phyloP scores from a whole-genome alignment of 2,888 invertebrate genomes.

The Julus scanicus region DNA sequence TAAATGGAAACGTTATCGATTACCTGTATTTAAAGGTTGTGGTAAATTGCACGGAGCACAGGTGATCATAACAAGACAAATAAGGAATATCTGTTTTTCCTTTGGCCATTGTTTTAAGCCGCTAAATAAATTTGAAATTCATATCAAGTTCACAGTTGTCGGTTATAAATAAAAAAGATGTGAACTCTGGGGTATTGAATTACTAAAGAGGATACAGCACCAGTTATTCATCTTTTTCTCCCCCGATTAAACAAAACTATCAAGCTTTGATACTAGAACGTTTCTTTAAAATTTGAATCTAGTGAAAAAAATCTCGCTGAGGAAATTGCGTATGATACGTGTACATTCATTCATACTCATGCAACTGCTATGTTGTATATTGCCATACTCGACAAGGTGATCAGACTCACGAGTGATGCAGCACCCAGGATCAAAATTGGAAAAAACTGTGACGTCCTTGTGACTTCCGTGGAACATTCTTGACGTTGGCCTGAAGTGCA shows the following conservation, averaged over 20 bases:
- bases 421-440: constrained; percentile 11
- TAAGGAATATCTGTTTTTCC: neutral
- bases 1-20: neutral
- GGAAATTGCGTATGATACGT: constrained; percentile 18
- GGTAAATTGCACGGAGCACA: neutral
- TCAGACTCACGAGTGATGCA: neutral
- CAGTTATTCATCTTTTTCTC: neutral
- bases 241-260: neutral
- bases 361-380: neutral
- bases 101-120: neutral
- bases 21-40: neutral
- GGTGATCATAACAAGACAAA: neutral
- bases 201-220: neutral
- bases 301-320: neutral
- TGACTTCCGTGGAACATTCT: neutral
- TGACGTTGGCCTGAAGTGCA: neutral
- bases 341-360: constrained; percentile 20
- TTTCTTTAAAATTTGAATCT: neutral
- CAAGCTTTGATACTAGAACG: neutral
- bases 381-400: neutral
- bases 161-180: neutral
- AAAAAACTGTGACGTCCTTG: neutral
- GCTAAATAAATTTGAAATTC: neutral
- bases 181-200: neutral
- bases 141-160: neutral